A percentile compares a stretch with the other conserved stretches of the same genome.
Evolutionary conservation across 1,140 invertebrate genomes (phyloP).

Genomic region (Vanessa tameamea): DNA sequence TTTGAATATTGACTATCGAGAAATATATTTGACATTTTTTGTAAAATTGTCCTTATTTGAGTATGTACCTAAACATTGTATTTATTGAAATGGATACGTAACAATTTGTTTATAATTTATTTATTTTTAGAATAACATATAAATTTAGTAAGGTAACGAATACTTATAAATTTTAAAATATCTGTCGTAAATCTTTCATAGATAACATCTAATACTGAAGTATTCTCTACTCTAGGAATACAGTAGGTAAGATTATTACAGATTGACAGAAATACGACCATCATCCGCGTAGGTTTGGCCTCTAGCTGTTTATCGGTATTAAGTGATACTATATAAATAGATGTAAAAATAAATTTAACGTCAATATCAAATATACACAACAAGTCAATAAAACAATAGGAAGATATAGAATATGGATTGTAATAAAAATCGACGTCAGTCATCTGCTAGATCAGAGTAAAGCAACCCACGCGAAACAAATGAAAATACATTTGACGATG

Average conservation of each 20-base stretch:
- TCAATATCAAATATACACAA: constrained; percentile 53
- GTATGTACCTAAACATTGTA: too few species aligned
- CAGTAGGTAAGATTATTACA: constrained; percentile 24
- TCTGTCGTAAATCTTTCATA: constrained; percentile 22
- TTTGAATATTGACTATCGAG: too few species aligned
- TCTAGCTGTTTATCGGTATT: constrained; percentile 29
- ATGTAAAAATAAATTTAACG: constrained; percentile 50
- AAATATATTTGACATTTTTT: too few species aligned
- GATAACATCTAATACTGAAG: constrained; percentile 19
- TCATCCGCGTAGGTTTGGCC: constrained; percentile 33
- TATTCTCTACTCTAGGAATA: constrained; percentile 22
- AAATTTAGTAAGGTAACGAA: not conserved
- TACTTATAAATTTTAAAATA: constrained; percentile 17
- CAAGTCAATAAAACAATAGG: constrained; percentile 68
- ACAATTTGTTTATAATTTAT: not conserved
- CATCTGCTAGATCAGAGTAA: constrained; percentile 60
- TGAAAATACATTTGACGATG: constrained; percentile 70
- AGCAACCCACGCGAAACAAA: constrained; percentile 62
- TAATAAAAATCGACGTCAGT: constrained; percentile 73
- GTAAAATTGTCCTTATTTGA: too few species aligned
- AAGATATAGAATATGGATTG: constrained; percentile 57
- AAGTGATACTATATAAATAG: constrained; percentile 37
- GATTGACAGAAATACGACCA: constrained; percentile 30
- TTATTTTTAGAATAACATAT: not conserved
- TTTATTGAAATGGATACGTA: not conserved